Base-by-base conservation (phyloP, 2,113 vertebrate genomes). In the Gobius niger region DNA sequence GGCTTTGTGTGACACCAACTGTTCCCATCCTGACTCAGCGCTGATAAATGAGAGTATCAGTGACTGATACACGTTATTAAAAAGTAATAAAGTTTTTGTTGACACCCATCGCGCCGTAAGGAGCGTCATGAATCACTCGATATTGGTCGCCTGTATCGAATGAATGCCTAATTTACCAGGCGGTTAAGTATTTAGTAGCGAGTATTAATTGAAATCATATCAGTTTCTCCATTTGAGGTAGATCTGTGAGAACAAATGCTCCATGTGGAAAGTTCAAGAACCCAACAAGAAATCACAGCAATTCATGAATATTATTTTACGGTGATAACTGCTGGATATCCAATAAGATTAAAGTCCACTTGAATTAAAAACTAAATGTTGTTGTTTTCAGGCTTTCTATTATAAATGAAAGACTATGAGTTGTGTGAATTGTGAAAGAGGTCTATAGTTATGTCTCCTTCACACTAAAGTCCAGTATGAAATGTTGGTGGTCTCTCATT, bases 171-270 rank as follows among this genome's bases (percentile, higher is more conserved):
- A 94, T 98, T 98, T 98, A 98, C 96, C 95, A 96, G 96, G 95
- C 92, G 92, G 96, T 95, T 94, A 98, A 95, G 98, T 98, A 98
- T 99, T 98, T 98, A 97, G 96, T 94, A 94, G 95, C 90, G 90
- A 96, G 96, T 98, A 99, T 98, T 98, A 96, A 99, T 99, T 98
- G 98, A 98, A 97, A 98, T 98, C 96, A 96, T 96, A 98, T 98
- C 98, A 96, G 98, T 98, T 95, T 95, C 70, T 73, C 64, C 70
- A 63, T 53, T 70, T 71, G 72, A 24, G 76, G 77, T 7, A 5
- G 78, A 60, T 80, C 59, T 51, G 42, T 52, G 44, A 67, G 70
- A 72, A 83, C 64, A 80, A 67, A 67, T 68, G 77, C 74, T 63
- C 56, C 44, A 24, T 24, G 52, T 16, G 10, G 16, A 54, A 54